Conservation (phyloP, 2,797 vertebrate genomes). For the Mormyrus hasselquistii region DNA sequence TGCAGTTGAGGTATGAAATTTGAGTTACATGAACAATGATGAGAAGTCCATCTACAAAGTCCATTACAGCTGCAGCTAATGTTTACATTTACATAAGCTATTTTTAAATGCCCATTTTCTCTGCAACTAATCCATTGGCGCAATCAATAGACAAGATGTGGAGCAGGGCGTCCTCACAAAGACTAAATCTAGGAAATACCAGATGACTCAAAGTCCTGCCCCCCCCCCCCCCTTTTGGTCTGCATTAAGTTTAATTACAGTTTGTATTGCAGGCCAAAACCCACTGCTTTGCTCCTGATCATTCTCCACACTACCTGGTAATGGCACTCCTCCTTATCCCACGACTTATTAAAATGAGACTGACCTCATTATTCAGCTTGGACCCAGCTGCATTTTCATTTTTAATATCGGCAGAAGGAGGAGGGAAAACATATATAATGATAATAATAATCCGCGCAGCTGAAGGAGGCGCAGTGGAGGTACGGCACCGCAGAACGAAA, state of each 20-base stretch:
- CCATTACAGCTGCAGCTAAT: constrained; percentile 12
- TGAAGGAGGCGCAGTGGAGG: constrained; percentile 2
- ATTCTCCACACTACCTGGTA: constrained; percentile 23
- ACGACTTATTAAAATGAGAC: constrained; percentile 60
- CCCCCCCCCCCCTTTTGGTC: constrained; percentile 7
- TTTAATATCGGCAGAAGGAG: constrained; percentile 64
- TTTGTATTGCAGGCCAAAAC: constrained; percentile 25
- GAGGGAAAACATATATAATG: constrained; percentile 28
- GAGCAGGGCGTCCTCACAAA: constrained; percentile 2
- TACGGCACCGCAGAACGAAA: constrained; percentile 9
- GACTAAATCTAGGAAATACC: constrained; percentile 14
- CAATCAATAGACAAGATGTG: constrained; percentile 14
- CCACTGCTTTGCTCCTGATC: constrained; percentile 21
- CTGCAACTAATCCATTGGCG: constrained; percentile 12
- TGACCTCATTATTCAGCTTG: constrained; percentile 65
- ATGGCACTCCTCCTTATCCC: constrained; percentile 32
- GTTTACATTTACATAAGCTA: constrained; percentile 13
- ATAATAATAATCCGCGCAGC: constrained; percentile 18
- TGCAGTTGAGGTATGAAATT: background rate
- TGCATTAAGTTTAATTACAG: constrained; percentile 30
- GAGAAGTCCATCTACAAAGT: background rate
- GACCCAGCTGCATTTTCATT: constrained; percentile 59
- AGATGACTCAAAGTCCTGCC: constrained; percentile 19
- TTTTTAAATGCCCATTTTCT: constrained; percentile 12
- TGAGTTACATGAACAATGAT: background rate